These are phyloP conservation scores for Rhinogobius similis DNA, from an alignment of 2,113 vertebrate species.

Conservation along the genomic window DNA sequence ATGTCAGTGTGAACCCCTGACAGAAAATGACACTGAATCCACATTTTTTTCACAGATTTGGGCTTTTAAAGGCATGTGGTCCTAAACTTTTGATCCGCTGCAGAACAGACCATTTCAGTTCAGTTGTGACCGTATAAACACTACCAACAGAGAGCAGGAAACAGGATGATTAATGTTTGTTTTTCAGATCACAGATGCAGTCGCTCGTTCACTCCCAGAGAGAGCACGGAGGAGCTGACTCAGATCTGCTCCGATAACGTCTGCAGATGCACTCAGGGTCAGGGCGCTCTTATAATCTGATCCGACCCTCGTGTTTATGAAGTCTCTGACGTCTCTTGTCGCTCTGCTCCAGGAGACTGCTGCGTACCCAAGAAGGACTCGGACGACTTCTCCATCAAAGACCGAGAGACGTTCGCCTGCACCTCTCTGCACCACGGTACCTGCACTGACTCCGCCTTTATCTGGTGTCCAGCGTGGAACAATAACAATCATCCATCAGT, in stretches of 20 bases:
- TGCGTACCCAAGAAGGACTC: conserved; percentile 58
- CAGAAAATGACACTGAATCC: too few species aligned
- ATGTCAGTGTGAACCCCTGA: too few species aligned
- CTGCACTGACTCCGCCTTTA: neutral
- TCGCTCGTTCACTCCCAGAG: conserved; percentile 68
- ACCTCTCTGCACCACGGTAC: conserved; percentile 70
- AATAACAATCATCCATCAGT: too few species aligned
- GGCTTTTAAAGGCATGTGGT: too few species aligned
- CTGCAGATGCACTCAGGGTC: conserved; percentile 79
- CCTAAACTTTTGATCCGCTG: too few species aligned
- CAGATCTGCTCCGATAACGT: conserved; percentile 70
- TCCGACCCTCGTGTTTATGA: neutral
- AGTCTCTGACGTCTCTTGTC: neutral
- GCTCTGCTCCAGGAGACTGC: conserved; percentile 68
- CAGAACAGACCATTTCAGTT: too few species aligned
- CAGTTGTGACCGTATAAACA: too few species aligned
- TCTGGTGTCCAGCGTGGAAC: too few species aligned
- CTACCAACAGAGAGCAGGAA: too few species aligned
- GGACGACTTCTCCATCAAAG: conserved; percentile 22
- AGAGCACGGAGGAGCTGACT: conserved; percentile 63
- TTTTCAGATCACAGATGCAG: conserved; percentile 74
- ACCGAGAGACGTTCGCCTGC: conserved; percentile 60
- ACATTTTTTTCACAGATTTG: too few species aligned
- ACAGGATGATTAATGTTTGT: too few species aligned
- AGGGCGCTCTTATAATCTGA: too few species aligned